A percentile compares a stretch with the other conserved stretches of the same genome.
Evolutionary conservation across 1,140 invertebrate genomes (phyloP).

Genomic region (Drosophila pachea): DNA sequence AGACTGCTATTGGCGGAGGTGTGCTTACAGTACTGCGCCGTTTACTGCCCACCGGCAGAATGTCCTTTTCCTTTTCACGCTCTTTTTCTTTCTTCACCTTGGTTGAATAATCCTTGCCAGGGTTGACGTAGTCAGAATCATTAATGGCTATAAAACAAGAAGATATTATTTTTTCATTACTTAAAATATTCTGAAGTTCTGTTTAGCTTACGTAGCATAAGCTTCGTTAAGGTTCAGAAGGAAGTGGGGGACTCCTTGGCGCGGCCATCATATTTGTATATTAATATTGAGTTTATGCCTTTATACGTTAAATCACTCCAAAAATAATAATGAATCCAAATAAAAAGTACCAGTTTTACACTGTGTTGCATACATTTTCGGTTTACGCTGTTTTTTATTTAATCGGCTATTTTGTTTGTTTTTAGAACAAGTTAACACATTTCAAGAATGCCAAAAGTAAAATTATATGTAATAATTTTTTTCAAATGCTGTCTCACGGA

Average conservation of each 20-base stretch:
- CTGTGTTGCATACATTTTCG: slow-evolving; percentile 41
- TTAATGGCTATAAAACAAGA: slow-evolving; percentile 62
- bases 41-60: slow-evolving; percentile 48
- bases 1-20: slow-evolving; percentile 23
- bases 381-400: slow-evolving; percentile 42
- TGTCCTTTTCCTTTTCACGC: slow-evolving; percentile 50
- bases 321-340: slow-evolving; percentile 55
- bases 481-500: slow-evolving; percentile 31
- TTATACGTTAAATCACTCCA: slow-evolving; percentile 57
- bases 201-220: no score
- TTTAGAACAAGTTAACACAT: slow-evolving; percentile 48
- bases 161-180: neutral
- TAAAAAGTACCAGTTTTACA: slow-evolving; percentile 54
- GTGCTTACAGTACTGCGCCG: slow-evolving; percentile 43
- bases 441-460: slow-evolving; percentile 38
- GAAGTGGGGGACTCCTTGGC: neutral
- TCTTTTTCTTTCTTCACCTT: slow-evolving; percentile 74
- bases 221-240: neutral
- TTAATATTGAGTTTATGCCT: slow-evolving; percentile 17
- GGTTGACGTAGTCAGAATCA: slow-evolving; percentile 61
- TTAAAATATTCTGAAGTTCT: neutral
- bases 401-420: slow-evolving; percentile 5
- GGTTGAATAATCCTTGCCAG: slow-evolving; percentile 17
- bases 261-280: neutral
- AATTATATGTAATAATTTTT: slow-evolving; percentile 34